Base-by-base conservation (phyloP, 2,888 invertebrate genomes). In the Andrena marginata region DNA sequence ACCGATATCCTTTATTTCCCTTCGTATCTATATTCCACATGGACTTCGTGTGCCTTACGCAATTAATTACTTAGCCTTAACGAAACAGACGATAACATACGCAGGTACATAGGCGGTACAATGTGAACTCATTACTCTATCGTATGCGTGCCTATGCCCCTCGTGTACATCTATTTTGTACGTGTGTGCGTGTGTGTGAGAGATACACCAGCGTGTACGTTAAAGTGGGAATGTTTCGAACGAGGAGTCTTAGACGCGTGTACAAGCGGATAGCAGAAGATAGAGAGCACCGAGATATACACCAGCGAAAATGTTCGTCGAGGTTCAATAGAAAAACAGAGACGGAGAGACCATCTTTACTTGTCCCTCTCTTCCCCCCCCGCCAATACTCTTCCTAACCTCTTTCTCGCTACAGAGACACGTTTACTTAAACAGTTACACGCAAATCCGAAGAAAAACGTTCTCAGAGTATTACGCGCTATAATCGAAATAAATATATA, bases 401-500 rank as follows among this genome's bases (percentile, higher is more conserved):
- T 6, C 10, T 13, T 33, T 8, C 13, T 23, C 23, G 10, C 42
- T 54, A 49, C 33, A 51, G 20, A 60, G 67, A 23, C 54, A n/a
- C 48, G 13, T 33, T 7, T 42, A 33, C 49, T 29, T 48, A n/a
- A 20, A 51, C 51, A 29, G 62, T 29, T 5, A 42, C 62, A 31
- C 64, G 60, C 59, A 26, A 13, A 42, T 42, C 13, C n/a, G 54
- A 75, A 70, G 51, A 62, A 71, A 67, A 71, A 67, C 65, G 76
- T 80, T 77, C 80, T 81, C 83, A 87, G 85, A 85, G 84, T 87
- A 86, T 85, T 79, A 77, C 87, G 87, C 87, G 78, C 78, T 87
- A 82, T 70, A 77, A 67, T 70, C 62, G 82, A 86, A 88, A 65
- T 89, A 87, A 85, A 74, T 87, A 87, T 74, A 56, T 82, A 26